Evolutionary conservation across 1,140 invertebrate species (phyloP), one percentile per base, ranked within the genome.

Genomic region (Diorhabda sublineata): DNA sequence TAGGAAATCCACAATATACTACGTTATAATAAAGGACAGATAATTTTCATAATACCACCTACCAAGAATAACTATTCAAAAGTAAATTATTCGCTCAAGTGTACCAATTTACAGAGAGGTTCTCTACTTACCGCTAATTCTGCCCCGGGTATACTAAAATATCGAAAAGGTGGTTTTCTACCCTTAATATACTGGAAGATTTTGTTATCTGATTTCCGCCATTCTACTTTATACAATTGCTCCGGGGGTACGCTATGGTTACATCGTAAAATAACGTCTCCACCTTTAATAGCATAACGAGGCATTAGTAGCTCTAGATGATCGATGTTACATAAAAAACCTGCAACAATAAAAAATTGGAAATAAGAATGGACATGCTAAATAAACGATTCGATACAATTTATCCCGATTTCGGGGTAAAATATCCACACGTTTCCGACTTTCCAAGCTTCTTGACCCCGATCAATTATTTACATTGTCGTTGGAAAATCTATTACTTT

Each of bases 171-270:
- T 66, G 91, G 90, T 74, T 84, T 89, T 68, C 91, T 85, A 66
- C 89, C 89, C 71, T 87, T 88, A 77, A 92, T 88, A 80, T 90
- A 93, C 81, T 91, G 88, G 77, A 92, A 90, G 80, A 93, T 89
- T 81, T 91, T 92, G 77, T 85, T 86, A 76, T 87, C 87, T 74
- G 87, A 86, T 75, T 90, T 89, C 65, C 88, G 83, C 88, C 91
- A 93, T 78, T 91, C 90, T 69, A 89, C 88, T 77, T 89, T 89
- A 79, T 88, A 87, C 5, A 89, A 83, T 59, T 88, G 84, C 74
- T 87, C 84, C 11, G 84, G 83, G 58, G 82, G 82, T 52, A 89
- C 87, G 78, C 88, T 88, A 81, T 89, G 87, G 47, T 83, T 80
- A 79, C 88, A 89, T 61, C 84, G 83, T 47, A 89, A 80, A 26